Conservation (phyloP, 2,797 vertebrate species). For the Liasis olivaceus region DNA sequence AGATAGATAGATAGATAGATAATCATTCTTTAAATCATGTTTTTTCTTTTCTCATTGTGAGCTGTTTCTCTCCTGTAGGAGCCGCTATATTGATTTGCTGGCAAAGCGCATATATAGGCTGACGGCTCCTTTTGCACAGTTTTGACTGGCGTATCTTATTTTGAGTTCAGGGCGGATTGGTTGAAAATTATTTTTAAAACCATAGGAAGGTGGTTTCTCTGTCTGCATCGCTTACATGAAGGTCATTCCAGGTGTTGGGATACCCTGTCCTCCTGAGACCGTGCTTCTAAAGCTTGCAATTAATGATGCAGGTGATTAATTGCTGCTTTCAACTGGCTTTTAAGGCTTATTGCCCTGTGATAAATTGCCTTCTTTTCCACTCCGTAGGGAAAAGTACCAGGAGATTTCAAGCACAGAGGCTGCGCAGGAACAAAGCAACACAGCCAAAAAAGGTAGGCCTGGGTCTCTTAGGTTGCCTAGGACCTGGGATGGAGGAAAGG, state of each 20-base stretch:
- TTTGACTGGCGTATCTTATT: not conserved
- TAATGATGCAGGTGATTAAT: not conserved
- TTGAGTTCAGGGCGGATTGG: not conserved
- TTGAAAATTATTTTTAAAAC: not conserved
- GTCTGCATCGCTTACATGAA: not conserved
- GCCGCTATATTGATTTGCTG: not conserved
- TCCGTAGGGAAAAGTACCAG: conserved; percentile 74
- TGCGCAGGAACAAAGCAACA: conserved; percentile 60
- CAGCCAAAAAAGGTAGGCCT: conserved; percentile 70
- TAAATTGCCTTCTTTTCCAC: not conserved
- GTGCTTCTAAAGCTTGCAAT: not conserved
- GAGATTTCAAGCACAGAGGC: conserved; percentile 65
- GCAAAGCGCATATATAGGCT: not conserved
- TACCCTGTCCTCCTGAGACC: not conserved
- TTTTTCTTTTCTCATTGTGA: not conserved
- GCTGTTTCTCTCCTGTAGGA: not conserved
- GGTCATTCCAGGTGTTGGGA: not conserved
- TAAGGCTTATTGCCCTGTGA: not conserved
- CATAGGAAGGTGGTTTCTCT: not conserved
- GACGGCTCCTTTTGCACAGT: not conserved
- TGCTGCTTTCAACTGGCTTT: not conserved
- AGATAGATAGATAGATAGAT: too few species aligned
- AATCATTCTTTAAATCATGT: too few species aligned
- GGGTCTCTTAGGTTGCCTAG: not conserved
- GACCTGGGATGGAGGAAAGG: not conserved